Base-by-base conservation (phyloP, 1,140 invertebrate genomes). In the Calliphora vicina region DNA sequence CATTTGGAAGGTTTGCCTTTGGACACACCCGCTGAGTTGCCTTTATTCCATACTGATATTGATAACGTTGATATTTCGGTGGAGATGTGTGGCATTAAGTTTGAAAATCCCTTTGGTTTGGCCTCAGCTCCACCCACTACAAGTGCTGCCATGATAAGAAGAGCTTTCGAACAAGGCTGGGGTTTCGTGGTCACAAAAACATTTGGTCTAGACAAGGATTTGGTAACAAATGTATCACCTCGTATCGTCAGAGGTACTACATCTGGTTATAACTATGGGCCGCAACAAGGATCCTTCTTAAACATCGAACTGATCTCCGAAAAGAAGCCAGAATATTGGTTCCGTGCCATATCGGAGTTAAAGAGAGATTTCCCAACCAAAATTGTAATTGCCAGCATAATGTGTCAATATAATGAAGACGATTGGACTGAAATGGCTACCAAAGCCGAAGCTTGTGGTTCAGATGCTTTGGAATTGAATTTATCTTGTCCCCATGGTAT, bases 231-330 rank as follows among this genome's bases (percentile, higher is more conserved):
- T 91, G 97, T 99, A 0, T 99, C 98, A 2, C 99, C 99, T 0
- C 93, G 99, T 83, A 99, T 99, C 85, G 94, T 99, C 0, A 93
- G 97, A 84, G 98, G 98, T 15, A 96, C 95, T 5, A 99, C 98
- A 0, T 97, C 97, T 3, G 96, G 98, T 20, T 95, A 98, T 84
- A 92, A 94, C 86, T 99, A 94, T 91, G 98, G 98, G 0, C 99
- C 99, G 0, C 97, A 97, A 74, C 98, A 99, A 92, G 95, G 88
- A 17, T 95, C 97, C 6, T 99, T 99, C 91, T 91, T 99, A 0
- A 99, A 99, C 89, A 99, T 99, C 85, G 99, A 99, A 91, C 91
- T 99, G 1, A 99, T 99, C 89, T 99, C 98, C 13, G 99, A 99
- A 92, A 99, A 99, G 91, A 96, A 96, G 12, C 94, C 94, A 67